phyloP scores from a whole-genome alignment of 2,888 invertebrate genomes.

The Blastobasis adustella region DNA sequence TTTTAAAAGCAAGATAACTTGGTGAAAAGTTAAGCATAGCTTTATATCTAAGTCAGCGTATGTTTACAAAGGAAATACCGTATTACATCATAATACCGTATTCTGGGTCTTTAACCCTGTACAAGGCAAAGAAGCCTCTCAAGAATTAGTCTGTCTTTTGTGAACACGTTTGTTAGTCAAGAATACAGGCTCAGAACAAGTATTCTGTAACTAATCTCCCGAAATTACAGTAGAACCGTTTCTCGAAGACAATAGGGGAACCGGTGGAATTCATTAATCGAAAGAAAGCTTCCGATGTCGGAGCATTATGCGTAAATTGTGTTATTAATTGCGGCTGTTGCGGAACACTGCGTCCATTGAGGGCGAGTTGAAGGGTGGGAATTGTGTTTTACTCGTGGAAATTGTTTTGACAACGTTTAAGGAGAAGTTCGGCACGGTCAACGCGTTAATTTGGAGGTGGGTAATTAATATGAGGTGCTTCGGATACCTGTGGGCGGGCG shows the following conservation, averaged over 20 bases:
- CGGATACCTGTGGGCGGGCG: slow-evolving; percentile 41
- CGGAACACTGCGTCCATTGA: slow-evolving; percentile 8
- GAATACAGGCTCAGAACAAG: too few relatives aligned
- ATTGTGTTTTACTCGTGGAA: slow-evolving; percentile 34
- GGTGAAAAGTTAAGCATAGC: too few relatives aligned
- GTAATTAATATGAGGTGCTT: slow-evolving; percentile 51
- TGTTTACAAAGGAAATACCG: too few relatives aligned
- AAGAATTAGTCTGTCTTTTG: too few relatives aligned
- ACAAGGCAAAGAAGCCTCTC: too few relatives aligned
- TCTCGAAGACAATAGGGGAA: not conserved
- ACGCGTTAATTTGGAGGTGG: slow-evolving; percentile 57
- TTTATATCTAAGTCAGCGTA: too few relatives aligned
- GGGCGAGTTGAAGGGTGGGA: slow-evolving; percentile 19
- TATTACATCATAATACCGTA: too few relatives aligned
- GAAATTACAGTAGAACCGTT: not conserved
- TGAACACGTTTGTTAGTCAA: too few relatives aligned
- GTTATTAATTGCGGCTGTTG: slow-evolving; percentile 13
- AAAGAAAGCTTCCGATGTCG: slow-evolving; percentile 5
- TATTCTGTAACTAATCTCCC: too few relatives aligned
- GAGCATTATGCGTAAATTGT: slow-evolving; percentile 9
- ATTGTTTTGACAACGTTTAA: slow-evolving; percentile 44
- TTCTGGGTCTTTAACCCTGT: too few relatives aligned
- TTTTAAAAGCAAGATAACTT: too few relatives aligned
- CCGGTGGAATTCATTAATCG: not conserved
- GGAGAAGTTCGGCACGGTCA: slow-evolving; percentile 44